Percentiles rank a stretch among this genome's conserved stretches.
phyloP scores from a whole-genome alignment of 2,113 vertebrate species.

The Triplophysa dalaica region DNA sequence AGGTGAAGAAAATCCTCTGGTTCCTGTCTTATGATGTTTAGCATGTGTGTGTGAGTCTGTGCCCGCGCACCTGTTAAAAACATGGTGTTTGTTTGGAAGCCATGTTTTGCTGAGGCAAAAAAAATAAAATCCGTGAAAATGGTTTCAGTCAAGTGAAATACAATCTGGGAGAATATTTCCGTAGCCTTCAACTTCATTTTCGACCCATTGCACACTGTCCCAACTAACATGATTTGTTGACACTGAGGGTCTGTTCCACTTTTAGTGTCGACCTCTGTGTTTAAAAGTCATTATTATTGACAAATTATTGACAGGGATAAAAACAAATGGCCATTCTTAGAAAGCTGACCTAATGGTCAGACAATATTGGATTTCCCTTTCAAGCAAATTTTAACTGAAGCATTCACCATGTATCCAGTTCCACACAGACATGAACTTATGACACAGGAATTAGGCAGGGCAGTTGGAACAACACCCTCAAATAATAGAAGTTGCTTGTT shows the following conservation, averaged over 20 bases:
- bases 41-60: conserved; percentile 2
- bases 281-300: conserved; percentile 33
- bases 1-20: conserved; percentile 61
- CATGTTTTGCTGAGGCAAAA: conserved; percentile 1
- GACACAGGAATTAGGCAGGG: not conserved
- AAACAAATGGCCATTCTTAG: not conserved
- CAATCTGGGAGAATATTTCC: conserved; percentile 2
- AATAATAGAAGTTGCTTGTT: not conserved
- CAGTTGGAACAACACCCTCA: not conserved
- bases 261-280: conserved; percentile 16
- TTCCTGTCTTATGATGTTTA: conserved; percentile 58
- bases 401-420: not conserved
- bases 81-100: conserved; percentile 14
- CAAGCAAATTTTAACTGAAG: not conserved
- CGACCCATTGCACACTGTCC: not conserved
- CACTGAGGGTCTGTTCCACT: conserved; percentile 13
- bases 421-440: no score
- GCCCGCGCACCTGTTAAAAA: conserved; percentile 21
- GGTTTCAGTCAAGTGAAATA: not conserved
- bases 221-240: conserved; percentile 16
- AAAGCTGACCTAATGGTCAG: not conserved
- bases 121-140: not conserved
- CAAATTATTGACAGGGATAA: conserved; percentile 4
- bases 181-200: conserved; percentile 36
- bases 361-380: not conserved